Evolutionary conservation across 2,888 invertebrate genomes (phyloP), one percentile per base, ranked within the genome.

Genomic region (Euzetes globulus): DNA sequence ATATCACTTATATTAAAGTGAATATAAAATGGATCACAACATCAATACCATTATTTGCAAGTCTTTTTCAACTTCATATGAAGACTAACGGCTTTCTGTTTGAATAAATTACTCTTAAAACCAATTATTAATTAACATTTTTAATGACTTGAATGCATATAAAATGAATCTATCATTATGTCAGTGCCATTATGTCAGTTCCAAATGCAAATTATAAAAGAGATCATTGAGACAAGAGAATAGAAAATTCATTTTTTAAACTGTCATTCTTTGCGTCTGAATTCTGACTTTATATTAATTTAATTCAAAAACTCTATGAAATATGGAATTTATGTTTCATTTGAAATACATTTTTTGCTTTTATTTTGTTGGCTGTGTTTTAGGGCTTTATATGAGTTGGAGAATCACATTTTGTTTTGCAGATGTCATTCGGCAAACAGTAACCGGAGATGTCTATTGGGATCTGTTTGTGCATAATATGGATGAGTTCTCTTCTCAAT

Each of bases 401-500:
- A n/a, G 65, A 65, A 65, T 65, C 19, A 13, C 65, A 65, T 65
- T 37, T 63, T 33, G 29, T 63, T 63, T 63, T 25, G 63, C 65
- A 65, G 22, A 65, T 41, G 65, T 65, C 65, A 65, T 65, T 22
- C 13, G 17, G 22, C 13, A 6, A 58, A 22, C 11, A 63, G 63
- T 25, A 65, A 65, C 65, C 11, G 33, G 9, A 65, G 37, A 65
- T 65, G 37, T 65, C 65, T 65, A 41, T 65, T 65, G 65, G 65
- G 65, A 65, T 37, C 33, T 65, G 65, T 65, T 63, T 65, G 41
- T 65, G 65, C 65, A 41, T 65, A 58, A 22, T 58, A 58, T 58
- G 58, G 58, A 65, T 65, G 65, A 37, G 6, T 17, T 22, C 17
- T 65, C 22, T 41, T 65, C 15, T 65, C 29, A 65, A 41, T 65